Percentiles rank a stretch among this genome's conserved stretches.
Conservation (phyloP, 1,140 invertebrate species). For the Druon quercuslanigerum region DNA sequence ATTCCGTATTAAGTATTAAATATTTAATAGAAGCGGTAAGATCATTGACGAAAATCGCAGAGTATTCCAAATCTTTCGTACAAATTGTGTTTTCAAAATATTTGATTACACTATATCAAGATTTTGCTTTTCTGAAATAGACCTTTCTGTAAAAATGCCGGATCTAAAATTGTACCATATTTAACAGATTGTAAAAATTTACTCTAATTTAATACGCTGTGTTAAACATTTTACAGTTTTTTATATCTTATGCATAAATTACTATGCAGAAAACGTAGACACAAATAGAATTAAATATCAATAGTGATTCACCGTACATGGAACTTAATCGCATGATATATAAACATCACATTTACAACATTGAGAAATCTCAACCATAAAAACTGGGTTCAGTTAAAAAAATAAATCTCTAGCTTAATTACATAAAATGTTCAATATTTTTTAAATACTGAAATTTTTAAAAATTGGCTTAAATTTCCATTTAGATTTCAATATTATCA, state of each 20-base stretch:
- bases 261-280: slow-evolving; percentile 12
- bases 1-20: slow-evolving; percentile 16
- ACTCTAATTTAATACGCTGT: slow-evolving; percentile 5
- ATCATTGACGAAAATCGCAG: slow-evolving; percentile 23
- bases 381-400: slow-evolving; percentile 5
- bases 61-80: not conserved
- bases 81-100: slow-evolving; percentile 2
- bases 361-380: slow-evolving; percentile 7
- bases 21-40: slow-evolving; percentile 10
- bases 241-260: slow-evolving; percentile 25
- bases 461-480: not conserved
- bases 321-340: slow-evolving; percentile 19
- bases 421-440: not conserved
- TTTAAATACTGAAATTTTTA: not conserved
- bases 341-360: slow-evolving; percentile 18
- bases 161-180: slow-evolving; percentile 18
- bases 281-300: slow-evolving; percentile 21
- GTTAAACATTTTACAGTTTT: slow-evolving; percentile 23
- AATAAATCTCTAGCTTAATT: slow-evolving; percentile 4
- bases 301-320: slow-evolving; percentile 24
- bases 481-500: not conserved
- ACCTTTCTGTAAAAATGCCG: not conserved
- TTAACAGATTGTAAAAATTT: slow-evolving; percentile 21
- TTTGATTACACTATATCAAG: not conserved
- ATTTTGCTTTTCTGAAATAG: not conserved